Percentiles rank a stretch among this genome's conserved stretches.
Conservation (phyloP, 2,113 vertebrate species). For the Chunga burmeisteri region DNA sequence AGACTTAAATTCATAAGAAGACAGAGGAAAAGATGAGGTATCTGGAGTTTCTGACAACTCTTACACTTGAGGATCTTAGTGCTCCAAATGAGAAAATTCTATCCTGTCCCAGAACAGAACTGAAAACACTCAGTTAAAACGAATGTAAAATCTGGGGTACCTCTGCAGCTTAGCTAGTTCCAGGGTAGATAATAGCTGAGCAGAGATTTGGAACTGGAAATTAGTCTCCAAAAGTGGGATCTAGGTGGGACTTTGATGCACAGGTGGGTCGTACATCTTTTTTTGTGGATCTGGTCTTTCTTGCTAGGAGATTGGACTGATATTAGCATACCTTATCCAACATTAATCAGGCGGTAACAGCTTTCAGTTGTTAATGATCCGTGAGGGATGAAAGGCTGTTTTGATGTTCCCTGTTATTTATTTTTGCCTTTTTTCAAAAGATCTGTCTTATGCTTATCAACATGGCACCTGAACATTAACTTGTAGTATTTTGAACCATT, state of each 20-base stretch:
- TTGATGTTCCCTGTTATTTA: conserved; percentile 14
- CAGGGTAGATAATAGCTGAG: neutral
- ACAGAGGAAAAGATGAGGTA: neutral
- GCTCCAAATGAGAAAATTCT: neutral
- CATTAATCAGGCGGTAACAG: neutral
- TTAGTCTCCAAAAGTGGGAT: neutral
- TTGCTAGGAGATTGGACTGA: neutral
- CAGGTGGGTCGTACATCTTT: neutral
- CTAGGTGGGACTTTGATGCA: neutral
- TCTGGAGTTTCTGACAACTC: neutral
- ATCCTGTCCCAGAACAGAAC: neutral
- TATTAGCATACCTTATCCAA: neutral
- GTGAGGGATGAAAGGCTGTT: conserved; percentile 3
- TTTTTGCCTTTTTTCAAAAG: neutral
- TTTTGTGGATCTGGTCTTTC: neutral
- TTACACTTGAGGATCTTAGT: neutral
- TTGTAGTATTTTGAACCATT: neutral
- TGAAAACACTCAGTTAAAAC: neutral
- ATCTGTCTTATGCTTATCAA: neutral
- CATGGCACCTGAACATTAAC: neutral
- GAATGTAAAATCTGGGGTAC: neutral
- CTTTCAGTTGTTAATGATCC: conserved; percentile 9
- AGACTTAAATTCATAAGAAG: neutral
- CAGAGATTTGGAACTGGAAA: neutral
- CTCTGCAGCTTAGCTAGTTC: neutral